Evolutionary conservation across 2,797 vertebrate genomes (phyloP).

Genomic region (Picus viridis): DNA sequence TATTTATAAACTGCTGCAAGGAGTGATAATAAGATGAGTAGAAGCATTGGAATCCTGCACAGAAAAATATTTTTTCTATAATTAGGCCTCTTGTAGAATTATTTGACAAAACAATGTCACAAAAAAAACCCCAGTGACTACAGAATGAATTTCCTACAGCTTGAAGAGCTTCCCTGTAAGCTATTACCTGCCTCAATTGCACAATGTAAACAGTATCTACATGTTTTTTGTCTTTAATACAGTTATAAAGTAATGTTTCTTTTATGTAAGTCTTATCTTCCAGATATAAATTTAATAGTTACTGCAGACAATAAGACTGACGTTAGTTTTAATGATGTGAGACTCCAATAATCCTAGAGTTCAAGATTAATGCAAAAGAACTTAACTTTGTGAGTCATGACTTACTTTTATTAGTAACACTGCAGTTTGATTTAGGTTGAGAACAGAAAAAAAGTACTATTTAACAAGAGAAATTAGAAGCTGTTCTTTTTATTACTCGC

Average conservation of each 20-base stretch:
- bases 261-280: constrained; percentile 37
- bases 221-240: background rate
- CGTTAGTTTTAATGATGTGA: constrained; percentile 57
- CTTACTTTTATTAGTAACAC: constrained; percentile 55
- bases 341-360: constrained; percentile 55
- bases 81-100: background rate
- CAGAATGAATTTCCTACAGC: background rate
- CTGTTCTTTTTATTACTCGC: constrained; percentile 26
- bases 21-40: background rate
- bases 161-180: background rate
- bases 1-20: background rate
- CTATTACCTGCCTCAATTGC: background rate
- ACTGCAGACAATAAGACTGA: constrained; percentile 2
- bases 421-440: constrained; percentile 32
- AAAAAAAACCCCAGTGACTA: background rate
- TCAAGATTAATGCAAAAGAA: constrained; percentile 64
- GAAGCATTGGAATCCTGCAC: background rate
- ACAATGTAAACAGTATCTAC: constrained; percentile 24
- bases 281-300: constrained; percentile 50
- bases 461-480: constrained; percentile 17
- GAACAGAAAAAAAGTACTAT: constrained; percentile 14
- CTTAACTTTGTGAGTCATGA: constrained; percentile 63
- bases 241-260: background rate
- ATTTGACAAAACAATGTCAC: background rate
- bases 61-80: background rate